Conservation (phyloP, 2,113 vertebrate species). For the Talpa occidentalis region DNA sequence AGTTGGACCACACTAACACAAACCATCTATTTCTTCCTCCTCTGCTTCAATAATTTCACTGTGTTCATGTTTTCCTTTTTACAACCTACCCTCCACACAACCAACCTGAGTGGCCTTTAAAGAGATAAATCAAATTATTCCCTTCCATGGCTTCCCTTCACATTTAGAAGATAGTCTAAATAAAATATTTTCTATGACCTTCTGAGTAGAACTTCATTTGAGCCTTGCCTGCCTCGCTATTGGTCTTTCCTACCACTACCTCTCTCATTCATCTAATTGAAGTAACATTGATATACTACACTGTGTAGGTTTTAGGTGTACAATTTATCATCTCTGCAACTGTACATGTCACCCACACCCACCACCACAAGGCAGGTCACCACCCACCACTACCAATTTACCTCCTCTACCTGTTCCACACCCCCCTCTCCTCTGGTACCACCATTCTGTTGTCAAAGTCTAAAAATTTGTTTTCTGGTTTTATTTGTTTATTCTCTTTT, state of each 20-base stretch:
- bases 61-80: background rate
- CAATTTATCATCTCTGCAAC: too few species aligned
- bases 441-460: too few species aligned
- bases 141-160: too few species aligned
- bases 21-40: background rate
- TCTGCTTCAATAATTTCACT: background rate
- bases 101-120: background rate
- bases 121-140: background rate
- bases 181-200: background rate
- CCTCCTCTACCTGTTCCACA: too few species aligned
- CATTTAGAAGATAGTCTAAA: background rate
- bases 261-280: background rate
- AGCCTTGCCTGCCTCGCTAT: accelerated
- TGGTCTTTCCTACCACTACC: background rate
- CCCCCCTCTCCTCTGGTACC: too few species aligned
- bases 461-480: too few species aligned
- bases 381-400: too few species aligned
- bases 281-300: too few species aligned
- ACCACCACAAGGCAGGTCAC: too few species aligned
- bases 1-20: background rate
- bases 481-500: too few species aligned
- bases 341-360: too few species aligned
- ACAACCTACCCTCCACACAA: background rate
- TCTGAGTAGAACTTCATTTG: background rate
- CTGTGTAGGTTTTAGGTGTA: too few species aligned